phyloP scores from a whole-genome alignment of 2,797 vertebrate species.

The Denticeps clupeoides region DNA sequence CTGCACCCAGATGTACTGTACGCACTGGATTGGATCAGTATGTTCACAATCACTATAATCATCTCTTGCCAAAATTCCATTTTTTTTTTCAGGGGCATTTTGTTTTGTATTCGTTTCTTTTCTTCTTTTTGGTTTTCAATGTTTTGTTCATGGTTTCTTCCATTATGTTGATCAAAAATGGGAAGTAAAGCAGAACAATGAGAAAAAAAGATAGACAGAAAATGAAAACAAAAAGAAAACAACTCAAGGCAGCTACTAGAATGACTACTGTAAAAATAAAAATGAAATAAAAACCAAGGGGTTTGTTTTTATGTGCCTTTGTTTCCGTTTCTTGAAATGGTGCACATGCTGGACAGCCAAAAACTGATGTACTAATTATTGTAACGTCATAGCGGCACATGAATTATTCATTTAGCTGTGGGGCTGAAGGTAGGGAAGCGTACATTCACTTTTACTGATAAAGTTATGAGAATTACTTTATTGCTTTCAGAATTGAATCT shows the following conservation, averaged over 20 bases:
- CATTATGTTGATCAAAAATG: conserved; percentile 50
- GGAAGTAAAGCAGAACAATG: conserved; percentile 43
- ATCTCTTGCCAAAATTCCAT: conserved; percentile 53
- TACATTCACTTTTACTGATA: no score
- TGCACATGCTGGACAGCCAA: no score
- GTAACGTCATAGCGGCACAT: no score
- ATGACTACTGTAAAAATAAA: conserved; percentile 68
- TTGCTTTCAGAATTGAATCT: no score
- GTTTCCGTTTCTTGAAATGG: background rate
- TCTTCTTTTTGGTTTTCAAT: conserved; percentile 36
- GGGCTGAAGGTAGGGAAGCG: no score
- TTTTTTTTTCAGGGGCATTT: conserved; percentile 44
- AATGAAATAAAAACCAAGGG: conserved; percentile 66
- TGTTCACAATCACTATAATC: conserved; percentile 24
- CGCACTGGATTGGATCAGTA: conserved; percentile 52
- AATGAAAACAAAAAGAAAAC: conserved; percentile 37
- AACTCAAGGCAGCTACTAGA: conserved; percentile 70
- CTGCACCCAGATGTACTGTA: conserved; percentile 39
- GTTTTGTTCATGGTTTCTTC: conserved; percentile 49
- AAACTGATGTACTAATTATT: no score
- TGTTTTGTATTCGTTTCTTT: conserved; percentile 16
- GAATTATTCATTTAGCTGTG: no score
- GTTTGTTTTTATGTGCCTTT: conserved; percentile 44
- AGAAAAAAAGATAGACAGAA: conserved; percentile 41
- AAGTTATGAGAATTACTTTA: no score